Evolutionary conservation across 2,888 invertebrate species (phyloP).

Genomic region (Drosophila melanocephala): DNA sequence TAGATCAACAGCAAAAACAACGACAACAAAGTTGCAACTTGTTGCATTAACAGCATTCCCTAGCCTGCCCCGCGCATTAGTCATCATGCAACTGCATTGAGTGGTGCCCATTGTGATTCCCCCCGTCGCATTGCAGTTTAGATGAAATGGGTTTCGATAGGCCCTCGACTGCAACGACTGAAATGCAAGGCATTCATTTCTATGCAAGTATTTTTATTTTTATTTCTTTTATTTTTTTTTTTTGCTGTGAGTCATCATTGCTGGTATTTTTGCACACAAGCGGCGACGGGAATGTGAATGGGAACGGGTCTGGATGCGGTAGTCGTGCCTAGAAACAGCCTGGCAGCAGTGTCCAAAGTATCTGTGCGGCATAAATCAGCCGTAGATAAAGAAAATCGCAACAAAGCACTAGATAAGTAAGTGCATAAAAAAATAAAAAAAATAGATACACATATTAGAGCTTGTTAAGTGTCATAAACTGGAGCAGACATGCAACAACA

Average conservation of each 20-base stretch:
- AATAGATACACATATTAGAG: slow-evolving; percentile 49
- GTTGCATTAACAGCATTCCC: slow-evolving; percentile 50
- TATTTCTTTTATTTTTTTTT: slow-evolving; percentile 3
- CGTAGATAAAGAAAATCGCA: slow-evolving; percentile 65
- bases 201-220: slow-evolving; percentile 24
- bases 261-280: slow-evolving; percentile 41
- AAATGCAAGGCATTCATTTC: slow-evolving; percentile 54
- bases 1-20: slow-evolving; percentile 37
- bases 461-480: slow-evolving; percentile 53
- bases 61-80: slow-evolving; percentile 26
- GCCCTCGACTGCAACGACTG: slow-evolving; percentile 35
- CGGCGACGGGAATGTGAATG: slow-evolving; percentile 12
- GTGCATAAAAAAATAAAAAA: slow-evolving; percentile 22
- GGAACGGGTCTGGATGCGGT: slow-evolving; percentile 10
- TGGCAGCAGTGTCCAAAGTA: slow-evolving; percentile 18
- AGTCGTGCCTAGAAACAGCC: slow-evolving; percentile 31
- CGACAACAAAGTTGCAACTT: slow-evolving; percentile 44
- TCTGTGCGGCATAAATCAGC: slow-evolving; percentile 55
- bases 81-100: slow-evolving; percentile 42
- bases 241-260: slow-evolving; percentile 39
- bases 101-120: slow-evolving; percentile 44
- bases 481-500: slow-evolving; percentile 15
- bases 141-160: slow-evolving; percentile 68
- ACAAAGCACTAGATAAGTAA: slow-evolving; percentile 41
- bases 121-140: slow-evolving; percentile 69